A percentile compares a stretch with the other conserved stretches of the same genome.
phyloP scores from a whole-genome alignment of 2,888 invertebrate species.

The Trissonchulus latispiculum region DNA sequence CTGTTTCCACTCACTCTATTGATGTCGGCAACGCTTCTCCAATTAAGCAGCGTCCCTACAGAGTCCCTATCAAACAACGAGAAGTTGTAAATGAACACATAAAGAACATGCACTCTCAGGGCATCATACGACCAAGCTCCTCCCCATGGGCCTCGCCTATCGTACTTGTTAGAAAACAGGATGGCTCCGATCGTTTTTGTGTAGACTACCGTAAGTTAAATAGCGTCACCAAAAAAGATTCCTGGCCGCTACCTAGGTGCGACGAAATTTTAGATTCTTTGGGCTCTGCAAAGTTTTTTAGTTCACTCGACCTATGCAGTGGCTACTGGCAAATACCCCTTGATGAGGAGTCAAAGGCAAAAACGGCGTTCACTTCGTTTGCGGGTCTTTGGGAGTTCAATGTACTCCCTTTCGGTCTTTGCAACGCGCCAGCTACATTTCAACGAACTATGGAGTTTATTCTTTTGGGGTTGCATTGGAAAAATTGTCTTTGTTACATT shows the following conservation, averaged over 20 bases:
- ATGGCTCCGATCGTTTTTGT: too few species aligned
- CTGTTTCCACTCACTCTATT: too few species aligned
- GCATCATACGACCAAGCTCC: too few species aligned
- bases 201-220: too few species aligned
- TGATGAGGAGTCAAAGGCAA: background rate
- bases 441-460: background rate
- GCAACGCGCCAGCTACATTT: background rate
- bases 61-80: too few species aligned
- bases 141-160: too few species aligned
- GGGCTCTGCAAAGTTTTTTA: background rate
- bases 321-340: constrained; percentile 22
- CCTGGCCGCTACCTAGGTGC: constrained; percentile 24
- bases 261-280: constrained; percentile 22
- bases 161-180: too few species aligned
- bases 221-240: too few species aligned
- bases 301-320: constrained; percentile 17
- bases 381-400: background rate
- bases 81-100: too few species aligned
- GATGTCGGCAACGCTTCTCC: too few species aligned
- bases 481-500: constrained; percentile 6
- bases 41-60: too few species aligned
- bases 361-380: background rate
- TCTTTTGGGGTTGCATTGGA: constrained; percentile 5
- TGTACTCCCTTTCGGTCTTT: constrained; percentile 9
- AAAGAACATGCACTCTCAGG: too few species aligned